A percentile compares a stretch with the other conserved stretches of the same genome.
Conservation (phyloP, 2,113 vertebrate genomes). For the Trematocara marginatum region DNA sequence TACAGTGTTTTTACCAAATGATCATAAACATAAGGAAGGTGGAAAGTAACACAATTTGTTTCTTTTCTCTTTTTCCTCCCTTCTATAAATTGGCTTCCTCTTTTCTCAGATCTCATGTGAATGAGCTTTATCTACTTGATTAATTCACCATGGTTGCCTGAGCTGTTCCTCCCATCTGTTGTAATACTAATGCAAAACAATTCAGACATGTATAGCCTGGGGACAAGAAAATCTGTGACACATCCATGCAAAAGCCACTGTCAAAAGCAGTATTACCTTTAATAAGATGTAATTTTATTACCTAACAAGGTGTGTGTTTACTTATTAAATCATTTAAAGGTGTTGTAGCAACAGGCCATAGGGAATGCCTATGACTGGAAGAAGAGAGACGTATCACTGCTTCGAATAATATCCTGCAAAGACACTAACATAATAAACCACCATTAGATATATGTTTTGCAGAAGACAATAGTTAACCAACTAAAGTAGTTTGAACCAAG, state of each 20-base stretch:
- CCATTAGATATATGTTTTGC: conserved; percentile 48
- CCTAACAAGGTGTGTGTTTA: conserved; percentile 63
- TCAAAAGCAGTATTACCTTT: conserved; percentile 37
- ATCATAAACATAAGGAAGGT: background rate
- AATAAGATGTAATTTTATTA: conserved; percentile 71
- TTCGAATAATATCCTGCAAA: conserved; percentile 26
- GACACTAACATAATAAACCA: conserved; percentile 58
- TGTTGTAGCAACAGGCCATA: conserved; percentile 39
- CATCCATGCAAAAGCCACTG: background rate
- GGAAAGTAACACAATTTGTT: background rate
- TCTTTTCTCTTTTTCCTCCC: background rate
- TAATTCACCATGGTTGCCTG: conserved; percentile 20
- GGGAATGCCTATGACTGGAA: background rate
- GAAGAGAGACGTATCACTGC: conserved; percentile 25
- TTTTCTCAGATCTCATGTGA: background rate
- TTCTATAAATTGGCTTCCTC: background rate
- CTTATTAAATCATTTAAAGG: conserved; percentile 68
- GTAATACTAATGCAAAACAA: conserved; percentile 18
- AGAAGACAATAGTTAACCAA: conserved; percentile 45
- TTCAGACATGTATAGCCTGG: background rate
- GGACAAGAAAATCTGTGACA: background rate
- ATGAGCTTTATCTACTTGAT: conserved; percentile 1
- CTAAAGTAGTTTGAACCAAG: conserved; percentile 5
- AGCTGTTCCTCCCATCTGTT: conserved; percentile 1
- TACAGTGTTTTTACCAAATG: background rate